Evolutionary conservation across 2,113 vertebrate genomes (phyloP).

Genomic region (Rhinichthys klamathensis): DNA sequence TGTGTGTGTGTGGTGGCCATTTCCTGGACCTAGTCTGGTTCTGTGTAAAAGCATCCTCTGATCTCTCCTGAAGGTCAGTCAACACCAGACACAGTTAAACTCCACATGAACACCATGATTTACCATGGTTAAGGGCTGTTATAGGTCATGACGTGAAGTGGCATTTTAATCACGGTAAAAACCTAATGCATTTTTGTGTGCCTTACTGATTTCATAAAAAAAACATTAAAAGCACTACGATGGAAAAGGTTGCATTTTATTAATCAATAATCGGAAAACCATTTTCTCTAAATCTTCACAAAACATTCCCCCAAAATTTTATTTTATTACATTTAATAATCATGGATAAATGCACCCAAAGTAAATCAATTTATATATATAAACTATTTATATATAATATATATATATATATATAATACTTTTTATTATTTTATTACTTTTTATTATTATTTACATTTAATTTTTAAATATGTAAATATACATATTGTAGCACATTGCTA

Average conservation of each 20-base stretch:
- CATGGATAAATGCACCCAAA: not conserved
- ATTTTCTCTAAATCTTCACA: not conserved
- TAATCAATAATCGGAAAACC: not conserved
- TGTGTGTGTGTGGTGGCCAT: constrained; percentile 41
- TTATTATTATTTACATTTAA: too few relatives aligned
- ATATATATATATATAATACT: too few relatives aligned
- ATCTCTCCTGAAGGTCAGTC: constrained; percentile 69
- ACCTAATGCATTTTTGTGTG: not conserved
- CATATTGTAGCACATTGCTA: too few relatives aligned
- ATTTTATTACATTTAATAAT: not conserved
- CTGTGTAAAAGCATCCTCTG: constrained; percentile 60
- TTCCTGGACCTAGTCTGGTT: constrained; percentile 53
- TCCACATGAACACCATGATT: not conserved
- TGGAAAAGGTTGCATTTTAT: not conserved
- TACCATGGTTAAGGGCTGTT: not conserved
- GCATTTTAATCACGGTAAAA: not conserved
- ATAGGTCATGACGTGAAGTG: not conserved
- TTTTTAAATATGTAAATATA: too few relatives aligned
- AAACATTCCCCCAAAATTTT: not conserved
- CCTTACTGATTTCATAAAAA: not conserved
- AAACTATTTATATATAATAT: too few relatives aligned
- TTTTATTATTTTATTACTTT: too few relatives aligned
- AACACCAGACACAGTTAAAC: constrained; percentile 44
- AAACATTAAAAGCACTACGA: not conserved
- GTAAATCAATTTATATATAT: not conserved